Evolutionary conservation across 2,113 vertebrate species (phyloP), one percentile per base, ranked within the genome.

Genomic region (Oncorhynchus mykiss): DNA sequence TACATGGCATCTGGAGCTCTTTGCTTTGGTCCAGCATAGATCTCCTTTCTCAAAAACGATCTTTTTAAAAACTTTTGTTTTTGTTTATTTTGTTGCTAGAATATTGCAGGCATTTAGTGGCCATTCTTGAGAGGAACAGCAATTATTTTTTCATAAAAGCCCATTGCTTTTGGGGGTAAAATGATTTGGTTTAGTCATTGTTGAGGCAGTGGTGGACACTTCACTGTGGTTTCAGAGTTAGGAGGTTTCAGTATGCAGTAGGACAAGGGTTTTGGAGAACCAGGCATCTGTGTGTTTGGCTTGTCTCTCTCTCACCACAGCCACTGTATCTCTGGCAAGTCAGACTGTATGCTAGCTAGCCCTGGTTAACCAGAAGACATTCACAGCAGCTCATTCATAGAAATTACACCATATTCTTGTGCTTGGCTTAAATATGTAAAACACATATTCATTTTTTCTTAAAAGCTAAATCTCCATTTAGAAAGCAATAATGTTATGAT

Each of bases 141-240:
- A 90, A 93, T 95, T 93, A 92, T 91, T 93, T 90, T 92, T 93
- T 91, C 91, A 93, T 85, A 87, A 90, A 90, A 86, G 85, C 87
- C 79, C 85, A 94, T 90, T 91, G 91, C 87, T 88, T 92, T 88
- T 78, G 90, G 86, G 80, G 82, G 84, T 87, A 85, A 89, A 88
- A 88, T 89, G 76, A 84, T 92, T 86, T 92, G 85, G 59, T 87
- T 71, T 85, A 87, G 82, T 85, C 89, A 85, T 90, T 91, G 91
- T 92, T 93, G 91, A 90, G 92, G 90, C 91, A 87, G 80, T 31
- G 80, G 92, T 85, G 84, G 3, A 82, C 85, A 87, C 87, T 90
- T 93, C 86, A 78, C 66, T 92, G 90, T 84, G 89, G 88, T 90
- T 91, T 91, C 68, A 14, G 70, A 91, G 75, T 89, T 86, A 88